These are phyloP conservation scores for Triplophysa rosa DNA, from an alignment of 2,113 vertebrate species.

Conservation along the genomic window DNA sequence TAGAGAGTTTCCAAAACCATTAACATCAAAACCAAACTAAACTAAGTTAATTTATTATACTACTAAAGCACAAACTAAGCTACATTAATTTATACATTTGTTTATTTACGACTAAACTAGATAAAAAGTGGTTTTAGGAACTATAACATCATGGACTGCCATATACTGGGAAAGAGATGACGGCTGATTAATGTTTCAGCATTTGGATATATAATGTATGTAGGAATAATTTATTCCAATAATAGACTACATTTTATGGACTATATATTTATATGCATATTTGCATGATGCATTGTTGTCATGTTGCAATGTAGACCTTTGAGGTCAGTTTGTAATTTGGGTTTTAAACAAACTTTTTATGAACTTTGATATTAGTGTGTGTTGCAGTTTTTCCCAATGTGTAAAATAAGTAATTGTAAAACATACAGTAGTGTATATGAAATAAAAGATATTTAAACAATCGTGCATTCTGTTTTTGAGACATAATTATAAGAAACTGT, in stretches of 20 bases:
- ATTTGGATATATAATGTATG: not conserved
- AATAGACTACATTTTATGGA: constrained; percentile 4
- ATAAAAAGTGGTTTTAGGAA: too few relatives aligned
- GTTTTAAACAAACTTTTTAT: not conserved
- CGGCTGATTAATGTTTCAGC: too few relatives aligned
- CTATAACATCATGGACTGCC: too few relatives aligned
- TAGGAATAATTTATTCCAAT: constrained; percentile 12
- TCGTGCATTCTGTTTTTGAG: not conserved
- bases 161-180: too few relatives aligned
- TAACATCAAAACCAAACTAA: not conserved
- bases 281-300: constrained; percentile 38
- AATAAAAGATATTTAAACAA: not conserved
- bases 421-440: not conserved
- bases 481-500: not conserved
- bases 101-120: not conserved
- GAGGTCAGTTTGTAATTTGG: constrained; percentile 42
- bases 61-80: not conserved
- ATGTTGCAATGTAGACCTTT: constrained; percentile 49
- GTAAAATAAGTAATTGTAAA: not conserved
- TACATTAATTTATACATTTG: not conserved
- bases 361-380: not conserved
- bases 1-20: constrained; percentile 65
- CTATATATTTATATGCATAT: constrained; percentile 13
- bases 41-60: not conserved
- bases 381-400: not conserved